These are phyloP conservation scores for Xyrauchen texanus DNA, from an alignment of 2,113 vertebrate species.

Conservation along the genomic window DNA sequence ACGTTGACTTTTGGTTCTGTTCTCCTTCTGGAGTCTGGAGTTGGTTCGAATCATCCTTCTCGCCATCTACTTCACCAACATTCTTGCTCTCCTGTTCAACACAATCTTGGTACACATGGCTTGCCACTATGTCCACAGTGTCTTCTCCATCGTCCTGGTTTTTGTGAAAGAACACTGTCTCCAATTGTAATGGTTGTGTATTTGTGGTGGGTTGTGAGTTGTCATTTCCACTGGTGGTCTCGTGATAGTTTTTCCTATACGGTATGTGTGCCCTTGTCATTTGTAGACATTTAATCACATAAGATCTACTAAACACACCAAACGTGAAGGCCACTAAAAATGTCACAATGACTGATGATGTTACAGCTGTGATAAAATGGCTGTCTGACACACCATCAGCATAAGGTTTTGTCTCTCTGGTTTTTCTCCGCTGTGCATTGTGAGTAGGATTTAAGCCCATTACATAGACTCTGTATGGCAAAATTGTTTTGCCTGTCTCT, in stretches of 20 bases:
- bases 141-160: not conserved
- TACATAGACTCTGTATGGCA: constrained; percentile 51
- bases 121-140: not conserved
- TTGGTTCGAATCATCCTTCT: not conserved
- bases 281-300: constrained; percentile 62
- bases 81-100: constrained; percentile 54
- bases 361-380: constrained; percentile 63
- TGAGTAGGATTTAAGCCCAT: not conserved
- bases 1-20: not conserved
- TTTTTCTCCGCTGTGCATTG: not conserved
- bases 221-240: not conserved
- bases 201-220: not conserved
- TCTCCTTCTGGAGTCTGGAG: not conserved
- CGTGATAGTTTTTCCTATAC: not conserved
- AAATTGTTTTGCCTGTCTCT: constrained; percentile 49
- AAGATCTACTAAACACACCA: constrained; percentile 65
- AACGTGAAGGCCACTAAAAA: constrained; percentile 70
- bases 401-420: not conserved
- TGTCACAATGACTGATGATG: constrained; percentile 68
- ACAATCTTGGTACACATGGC: constrained; percentile 21
- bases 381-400: not conserved
- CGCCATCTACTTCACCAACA: not conserved
- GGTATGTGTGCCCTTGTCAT: not conserved
- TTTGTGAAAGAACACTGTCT: constrained; percentile 17
- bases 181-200: not conserved